Percentiles rank a stretch among this genome's conserved stretches.
These are phyloP conservation scores for Tenthredo scrophulariae DNA, from an alignment of 2,888 invertebrate species.

Conservation along the genomic window DNA sequence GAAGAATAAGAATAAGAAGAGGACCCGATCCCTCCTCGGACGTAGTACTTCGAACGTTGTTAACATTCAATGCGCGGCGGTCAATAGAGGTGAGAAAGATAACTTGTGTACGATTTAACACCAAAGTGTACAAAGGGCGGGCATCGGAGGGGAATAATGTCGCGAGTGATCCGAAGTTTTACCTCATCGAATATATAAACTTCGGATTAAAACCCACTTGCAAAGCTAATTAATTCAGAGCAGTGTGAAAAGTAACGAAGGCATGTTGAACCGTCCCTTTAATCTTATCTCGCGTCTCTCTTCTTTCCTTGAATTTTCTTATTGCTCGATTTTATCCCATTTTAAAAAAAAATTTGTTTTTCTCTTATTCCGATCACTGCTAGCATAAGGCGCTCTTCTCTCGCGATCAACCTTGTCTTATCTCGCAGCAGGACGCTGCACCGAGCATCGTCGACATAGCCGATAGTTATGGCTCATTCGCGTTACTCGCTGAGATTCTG, in stretches of 20 bases:
- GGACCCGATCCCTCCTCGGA: not conserved
- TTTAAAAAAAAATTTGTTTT: not conserved
- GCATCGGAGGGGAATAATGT: not conserved
- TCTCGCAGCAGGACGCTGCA: slow-evolving; percentile 3
- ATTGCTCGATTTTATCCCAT: not conserved
- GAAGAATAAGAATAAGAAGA: not conserved
- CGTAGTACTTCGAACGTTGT: slow-evolving; percentile 21
- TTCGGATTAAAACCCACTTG: not conserved
- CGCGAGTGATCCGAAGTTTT: not conserved
- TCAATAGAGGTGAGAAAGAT: slow-evolving; percentile 19
- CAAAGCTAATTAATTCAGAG: not conserved
- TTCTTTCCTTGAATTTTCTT: not conserved
- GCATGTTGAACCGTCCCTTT: slow-evolving; percentile 10
- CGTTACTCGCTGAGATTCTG: not conserved
- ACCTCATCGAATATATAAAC: not conserved
- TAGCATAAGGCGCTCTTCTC: slow-evolving; percentile 1
- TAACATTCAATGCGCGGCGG: slow-evolving; percentile 33
- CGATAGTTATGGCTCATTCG: slow-evolving; percentile 41
- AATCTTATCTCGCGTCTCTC: slow-evolving; percentile 32
- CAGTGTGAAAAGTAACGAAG: slow-evolving; percentile 12
- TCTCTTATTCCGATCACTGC: not conserved
- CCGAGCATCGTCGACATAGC: slow-evolving; percentile 35
- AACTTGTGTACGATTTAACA: slow-evolving; percentile 10
- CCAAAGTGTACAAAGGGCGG: not conserved
- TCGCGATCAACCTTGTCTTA: slow-evolving; percentile 20